Evolutionary conservation across 2,888 invertebrate genomes (phyloP).

Genomic region (Podotricha telesiphe): DNA sequence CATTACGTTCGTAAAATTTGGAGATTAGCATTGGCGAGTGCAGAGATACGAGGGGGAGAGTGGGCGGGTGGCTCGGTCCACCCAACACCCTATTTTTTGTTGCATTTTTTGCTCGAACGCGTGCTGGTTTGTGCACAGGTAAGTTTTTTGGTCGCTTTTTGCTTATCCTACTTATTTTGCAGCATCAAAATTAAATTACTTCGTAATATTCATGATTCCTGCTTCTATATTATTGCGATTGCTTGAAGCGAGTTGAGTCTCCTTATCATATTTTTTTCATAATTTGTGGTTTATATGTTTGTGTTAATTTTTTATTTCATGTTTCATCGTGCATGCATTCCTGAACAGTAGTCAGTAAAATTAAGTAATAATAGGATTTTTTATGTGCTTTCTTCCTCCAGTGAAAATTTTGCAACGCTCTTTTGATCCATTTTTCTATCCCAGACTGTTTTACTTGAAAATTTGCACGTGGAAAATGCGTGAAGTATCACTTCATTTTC

Average conservation of each 20-base stretch:
- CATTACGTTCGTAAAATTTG: conserved; percentile 72
- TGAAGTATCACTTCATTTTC: no score
- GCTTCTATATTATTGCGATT: no score
- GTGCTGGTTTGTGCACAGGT: conserved; percentile 66
- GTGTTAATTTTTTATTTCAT: no score
- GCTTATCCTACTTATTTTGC: conserved; percentile 11
- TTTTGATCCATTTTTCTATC: no score
- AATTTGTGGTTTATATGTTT: not conserved
- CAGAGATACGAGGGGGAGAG: conserved; percentile 74
- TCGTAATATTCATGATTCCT: not conserved
- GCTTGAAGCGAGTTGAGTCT: no score
- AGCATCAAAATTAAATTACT: not conserved
- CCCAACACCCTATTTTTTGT: conserved; percentile 76
- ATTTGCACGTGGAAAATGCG: no score
- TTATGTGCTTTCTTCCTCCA: no score
- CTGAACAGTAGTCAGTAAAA: no score
- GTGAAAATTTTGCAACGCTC: no score
- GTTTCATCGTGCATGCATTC: no score
- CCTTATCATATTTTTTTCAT: not conserved
- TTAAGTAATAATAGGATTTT: no score
- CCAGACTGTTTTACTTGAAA: no score
- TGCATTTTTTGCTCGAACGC: conserved; percentile 75
- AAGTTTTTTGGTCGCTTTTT: conserved; percentile 47
- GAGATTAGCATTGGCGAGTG: conserved; percentile 80
- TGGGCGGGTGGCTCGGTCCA: conserved; percentile 62